These are phyloP conservation scores for Protophormia terraenovae DNA, from an alignment of 2,888 invertebrate genomes.

Conservation along the genomic window DNA sequence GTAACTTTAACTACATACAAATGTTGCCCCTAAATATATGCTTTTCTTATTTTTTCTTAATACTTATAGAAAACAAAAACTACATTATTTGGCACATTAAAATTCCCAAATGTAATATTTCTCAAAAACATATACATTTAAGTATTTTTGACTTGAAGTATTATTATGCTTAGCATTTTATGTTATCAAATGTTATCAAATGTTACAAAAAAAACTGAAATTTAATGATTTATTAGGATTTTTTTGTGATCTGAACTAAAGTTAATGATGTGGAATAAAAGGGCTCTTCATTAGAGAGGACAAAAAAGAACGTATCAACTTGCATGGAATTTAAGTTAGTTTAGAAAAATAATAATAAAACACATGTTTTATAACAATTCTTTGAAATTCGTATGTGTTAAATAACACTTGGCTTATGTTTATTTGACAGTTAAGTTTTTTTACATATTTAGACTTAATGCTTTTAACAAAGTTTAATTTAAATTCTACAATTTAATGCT, in stretches of 20 bases:
- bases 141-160: neutral
- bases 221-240: slow-evolving; percentile 18
- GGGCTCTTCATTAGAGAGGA: neutral
- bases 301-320: neutral
- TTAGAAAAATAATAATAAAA: neutral
- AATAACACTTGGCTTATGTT: too few relatives aligned
- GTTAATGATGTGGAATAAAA: slow-evolving; percentile 37
- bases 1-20: neutral
- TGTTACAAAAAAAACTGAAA: neutral
- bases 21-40: too few relatives aligned
- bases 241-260: neutral
- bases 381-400: too few relatives aligned
- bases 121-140: neutral
- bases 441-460: too few relatives aligned
- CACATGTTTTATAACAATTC: too few relatives aligned
- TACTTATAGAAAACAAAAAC: neutral
- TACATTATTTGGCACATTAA: neutral
- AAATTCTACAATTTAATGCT: too few relatives aligned
- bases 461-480: too few relatives aligned
- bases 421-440: too few relatives aligned
- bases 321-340: neutral
- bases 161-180: neutral
- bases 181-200: neutral
- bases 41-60: neutral
- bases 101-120: neutral